Evolutionary conservation across 1,140 invertebrate genomes (phyloP).

Genomic region (Drosophila mayri): DNA sequence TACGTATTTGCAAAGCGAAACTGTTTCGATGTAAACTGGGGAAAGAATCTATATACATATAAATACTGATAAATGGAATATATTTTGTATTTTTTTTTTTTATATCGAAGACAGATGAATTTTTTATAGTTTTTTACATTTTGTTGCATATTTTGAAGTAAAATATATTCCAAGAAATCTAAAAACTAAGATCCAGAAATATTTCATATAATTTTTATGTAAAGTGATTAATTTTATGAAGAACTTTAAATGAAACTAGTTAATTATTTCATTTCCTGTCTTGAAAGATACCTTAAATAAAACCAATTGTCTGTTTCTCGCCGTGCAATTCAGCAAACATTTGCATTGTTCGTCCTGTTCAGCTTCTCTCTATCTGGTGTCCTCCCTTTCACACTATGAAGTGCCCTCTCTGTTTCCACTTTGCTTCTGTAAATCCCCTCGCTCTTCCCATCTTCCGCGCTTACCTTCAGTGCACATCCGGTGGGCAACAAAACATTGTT

Average conservation of each 20-base stretch:
- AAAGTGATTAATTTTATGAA: not conserved
- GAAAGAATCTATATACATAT: not conserved
- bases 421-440: slow-evolving; percentile 4
- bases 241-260: not conserved
- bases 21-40: not conserved
- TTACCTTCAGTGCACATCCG: slow-evolving; percentile 52
- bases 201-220: not conserved
- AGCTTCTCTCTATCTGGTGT: slow-evolving; percentile 8
- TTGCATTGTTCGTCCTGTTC: slow-evolving; percentile 58
- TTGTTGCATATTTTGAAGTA: too few species aligned
- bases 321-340: slow-evolving; percentile 34
- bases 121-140: not conserved
- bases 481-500: slow-evolving; percentile 71
- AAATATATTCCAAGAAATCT: not conserved
- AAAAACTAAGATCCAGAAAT: not conserved
- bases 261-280: not conserved
- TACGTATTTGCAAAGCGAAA: slow-evolving; percentile 9
- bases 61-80: too few species aligned
- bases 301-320: not conserved
- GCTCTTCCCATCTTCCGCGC: not conserved
- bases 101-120: not conserved
- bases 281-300: not conserved
- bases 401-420: slow-evolving; percentile 6
- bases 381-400: slow-evolving; percentile 23
- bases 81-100: too few species aligned